A percentile compares a stretch with the other conserved stretches of the same genome.
Evolutionary conservation across 2,113 vertebrate genomes (phyloP).

Genomic region (Eurypyga helias): DNA sequence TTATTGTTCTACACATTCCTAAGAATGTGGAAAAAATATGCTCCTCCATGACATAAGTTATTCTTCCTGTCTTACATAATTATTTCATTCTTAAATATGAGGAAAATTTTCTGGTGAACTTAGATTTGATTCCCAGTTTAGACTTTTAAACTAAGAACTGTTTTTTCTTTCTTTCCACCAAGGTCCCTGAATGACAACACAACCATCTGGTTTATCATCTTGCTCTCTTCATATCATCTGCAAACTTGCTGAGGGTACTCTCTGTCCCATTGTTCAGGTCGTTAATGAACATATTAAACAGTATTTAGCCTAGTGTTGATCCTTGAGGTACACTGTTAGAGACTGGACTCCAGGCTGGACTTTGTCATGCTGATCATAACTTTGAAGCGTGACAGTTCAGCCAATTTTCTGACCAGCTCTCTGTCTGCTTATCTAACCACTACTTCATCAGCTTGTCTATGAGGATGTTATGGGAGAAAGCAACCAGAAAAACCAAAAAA

Average conservation of each 20-base stretch:
- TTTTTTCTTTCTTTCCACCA: not conserved
- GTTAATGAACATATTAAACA: not conserved
- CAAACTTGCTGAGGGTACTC: not conserved
- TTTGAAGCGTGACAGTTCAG: not conserved
- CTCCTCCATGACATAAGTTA: not conserved
- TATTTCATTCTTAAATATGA: not conserved
- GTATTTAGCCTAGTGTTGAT: not conserved
- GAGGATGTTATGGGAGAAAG: not conserved
- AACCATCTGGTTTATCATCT: not conserved
- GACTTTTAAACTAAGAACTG: not conserved
- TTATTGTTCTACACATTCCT: not conserved
- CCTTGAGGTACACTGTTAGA: not conserved
- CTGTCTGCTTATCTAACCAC: not conserved
- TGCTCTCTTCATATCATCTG: not conserved
- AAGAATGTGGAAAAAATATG: not conserved
- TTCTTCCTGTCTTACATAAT: not conserved
- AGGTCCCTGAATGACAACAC: not conserved
- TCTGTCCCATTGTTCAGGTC: not conserved
- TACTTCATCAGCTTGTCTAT: not conserved
- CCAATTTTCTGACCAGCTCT: not conserved
- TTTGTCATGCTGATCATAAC: not conserved
- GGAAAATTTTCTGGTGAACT: not conserved
- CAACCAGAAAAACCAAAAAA: not conserved
- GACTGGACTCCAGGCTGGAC: not conserved
- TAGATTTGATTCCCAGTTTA: not conserved